Evolutionary conservation across 2,797 vertebrate genomes (phyloP), one percentile per base, ranked within the genome.

Genomic region (Oreochromis mossambicus): DNA sequence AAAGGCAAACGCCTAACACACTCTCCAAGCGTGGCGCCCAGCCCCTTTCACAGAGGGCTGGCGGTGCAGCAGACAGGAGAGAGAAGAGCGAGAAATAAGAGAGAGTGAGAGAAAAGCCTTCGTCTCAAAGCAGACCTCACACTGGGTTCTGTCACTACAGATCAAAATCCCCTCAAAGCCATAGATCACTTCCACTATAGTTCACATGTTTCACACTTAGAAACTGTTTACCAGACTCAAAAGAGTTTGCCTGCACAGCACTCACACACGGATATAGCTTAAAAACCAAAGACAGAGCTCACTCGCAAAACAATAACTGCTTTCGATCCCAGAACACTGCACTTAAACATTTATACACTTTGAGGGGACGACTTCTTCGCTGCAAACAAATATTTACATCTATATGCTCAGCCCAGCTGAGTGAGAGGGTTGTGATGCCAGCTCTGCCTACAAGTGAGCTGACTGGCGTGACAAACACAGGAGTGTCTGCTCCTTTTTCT

Each of bases 151-250:
- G 94, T 95, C 95, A 94, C 93, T 94, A 86, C 91, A 91, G 89
- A 96, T 95, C 94, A 95, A 94, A 95, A 95, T 94, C 92, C 92
- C 94, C 94, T 95, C 92, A 95, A 94, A 95, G 93, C 94, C 93
- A 94, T 87, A 95, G 94, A 95, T 95, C 94, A 94, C 93, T 95
- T 94, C 92, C 92, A 93, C 94, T 95, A 93, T 89, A 95, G 94
- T 95, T 95, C 94, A 95, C 92, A 94, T 92, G 92, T 93, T 94
- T 92, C 94, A 91, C 93, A 92, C 92, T 92, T 90, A 90, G 88
- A 94, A 91, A 93, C 89, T 94, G 93, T 96, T 95, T 95, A 94
- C 93, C 92, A 92, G 91, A 88, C 92, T 94, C 93, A 92, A 91
- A 91, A 93, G 91, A 88, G 87, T 92, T 92, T 38, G 77, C 76